Evolutionary conservation across 2,113 vertebrate species (phyloP), one percentile per base, ranked within the genome.

Genomic region (Ophthalmolycus amberensis): DNA sequence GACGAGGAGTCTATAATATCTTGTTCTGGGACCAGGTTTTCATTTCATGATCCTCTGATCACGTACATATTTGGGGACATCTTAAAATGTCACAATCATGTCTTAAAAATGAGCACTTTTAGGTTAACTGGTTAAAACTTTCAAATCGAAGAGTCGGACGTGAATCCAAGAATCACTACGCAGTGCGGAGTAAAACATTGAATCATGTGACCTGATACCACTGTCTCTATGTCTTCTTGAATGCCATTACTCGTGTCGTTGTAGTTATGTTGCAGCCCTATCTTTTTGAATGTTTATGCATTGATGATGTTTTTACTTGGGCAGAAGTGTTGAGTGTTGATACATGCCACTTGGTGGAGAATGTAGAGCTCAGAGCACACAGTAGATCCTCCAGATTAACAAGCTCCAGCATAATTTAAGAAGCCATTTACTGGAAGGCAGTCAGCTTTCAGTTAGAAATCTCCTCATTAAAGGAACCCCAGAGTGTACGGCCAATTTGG

Each of bases 381-480:
- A 60, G 42, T 40, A 63, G 25, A 60, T 77, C 62, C 32, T 79
- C 58, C 42, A 46, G 80, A 77, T 90, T 82, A 90, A 77, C 64
- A 78, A 67, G 27, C 64, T 71, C 27, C 63, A 72, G 42, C 77
- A 79, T 75, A 75, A 79, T 79, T 81, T 79, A 85, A 89, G 65
- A 77, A 71, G 63, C 60, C 50, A 68, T 75, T 90, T 62, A 73
- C 70, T 76, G 65, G 10, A 83, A 80, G 40, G 66, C 44, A 59
- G 50, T 42, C 22, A 25, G 48, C 67, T 84, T 71, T 71, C 74
- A 77, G 71, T 74, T 77, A 32, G 56, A 81, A 44, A 65, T 34
- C 60, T 68, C 63, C 72, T 83, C 73, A 84, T 88, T 83, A 91
- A 80, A 66, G 75, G 50, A 67, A 16, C 63, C 42, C 68, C 56